Base-by-base conservation (phyloP, 2,888 invertebrate species). In the Netelia melanura region DNA sequence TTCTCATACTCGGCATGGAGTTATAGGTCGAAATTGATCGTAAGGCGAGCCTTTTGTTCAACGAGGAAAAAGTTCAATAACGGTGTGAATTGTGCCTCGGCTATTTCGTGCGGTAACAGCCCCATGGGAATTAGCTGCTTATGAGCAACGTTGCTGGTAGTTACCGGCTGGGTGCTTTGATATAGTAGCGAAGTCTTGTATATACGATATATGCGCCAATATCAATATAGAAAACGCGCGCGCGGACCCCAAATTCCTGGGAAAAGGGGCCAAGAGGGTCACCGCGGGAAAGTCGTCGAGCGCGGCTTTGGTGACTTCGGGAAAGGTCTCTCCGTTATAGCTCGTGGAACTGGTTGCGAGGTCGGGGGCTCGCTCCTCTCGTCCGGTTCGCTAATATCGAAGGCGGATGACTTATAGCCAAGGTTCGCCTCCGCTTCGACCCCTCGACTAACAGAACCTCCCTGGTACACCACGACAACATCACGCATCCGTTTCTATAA, bases 321-420 rank as follows among this genome's bases (percentile, higher is more conserved):
- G 58, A 38, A 67, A 43, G 65, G 54, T 58, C 52, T 58, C 52
- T 71, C 67, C 67, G 72, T 80, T 85, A 80, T 85, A 72, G 56
- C 56, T 80, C 62, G 75, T 77, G 68, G 81, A 81, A 56, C 77
- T 67, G 84, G 79, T 83, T 38, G 38, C 38, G 38, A 38, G 71
- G 76, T 78, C 52, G 74, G 77, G 81, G 74, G 56, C 65, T 83
- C 79, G 67, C 54, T 58, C 76, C 78, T 48, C 83, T 56, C 86
- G 89, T 87, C 87, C 87, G 86, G 82, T 88, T 75, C 86, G 87
- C 91, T 91, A 92, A 92, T 92, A 92, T 92, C 89, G 91, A 90
- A 91, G 90, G 88, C 89, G 88, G 89, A 91, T 92, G 92, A 92
- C 92, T 92, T 92, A 92, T 91, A 90, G 90, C 62, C 71, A 75